Evolutionary conservation across 1,140 invertebrate species (phyloP).

Genomic region (Kradibia gibbosae): DNA sequence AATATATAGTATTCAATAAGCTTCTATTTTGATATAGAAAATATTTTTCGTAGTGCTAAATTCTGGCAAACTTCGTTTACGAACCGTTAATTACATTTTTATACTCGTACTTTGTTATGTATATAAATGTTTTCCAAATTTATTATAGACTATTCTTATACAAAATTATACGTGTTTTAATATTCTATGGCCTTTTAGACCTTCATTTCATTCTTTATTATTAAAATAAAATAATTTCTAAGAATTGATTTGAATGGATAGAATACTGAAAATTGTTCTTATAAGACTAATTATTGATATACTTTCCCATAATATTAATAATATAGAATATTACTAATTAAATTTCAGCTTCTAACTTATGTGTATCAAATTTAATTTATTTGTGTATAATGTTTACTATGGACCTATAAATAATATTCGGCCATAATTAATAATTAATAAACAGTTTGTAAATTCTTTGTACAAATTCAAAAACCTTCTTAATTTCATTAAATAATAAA

Average conservation of each 20-base stretch:
- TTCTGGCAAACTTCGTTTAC: constrained; percentile 18
- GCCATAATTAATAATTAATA: no score
- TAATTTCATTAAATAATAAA: no score
- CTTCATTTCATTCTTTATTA: not conserved
- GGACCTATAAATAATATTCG: no score
- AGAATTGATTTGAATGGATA: not conserved
- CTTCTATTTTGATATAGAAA: constrained; percentile 39
- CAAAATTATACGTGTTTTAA: constrained; percentile 26
- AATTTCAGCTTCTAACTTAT: no score
- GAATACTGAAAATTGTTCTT: no score
- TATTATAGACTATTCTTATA: constrained; percentile 34
- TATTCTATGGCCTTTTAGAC: not conserved
- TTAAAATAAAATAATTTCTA: not conserved
- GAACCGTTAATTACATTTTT: constrained; percentile 36
- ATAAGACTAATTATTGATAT: no score
- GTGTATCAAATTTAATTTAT: no score
- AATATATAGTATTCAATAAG: constrained; percentile 1
- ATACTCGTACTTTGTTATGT: not conserved
- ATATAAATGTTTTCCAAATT: constrained; percentile 28
- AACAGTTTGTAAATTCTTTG: no score
- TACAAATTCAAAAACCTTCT: no score
- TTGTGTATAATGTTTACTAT: no score
- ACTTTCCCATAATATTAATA: no score
- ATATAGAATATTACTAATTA: no score
- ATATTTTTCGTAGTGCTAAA: constrained; percentile 18